These are phyloP conservation scores for Stichodactyla mertensii DNA, from an alignment of 64 coral and sea anemone species.

Conservation along the genomic window DNA sequence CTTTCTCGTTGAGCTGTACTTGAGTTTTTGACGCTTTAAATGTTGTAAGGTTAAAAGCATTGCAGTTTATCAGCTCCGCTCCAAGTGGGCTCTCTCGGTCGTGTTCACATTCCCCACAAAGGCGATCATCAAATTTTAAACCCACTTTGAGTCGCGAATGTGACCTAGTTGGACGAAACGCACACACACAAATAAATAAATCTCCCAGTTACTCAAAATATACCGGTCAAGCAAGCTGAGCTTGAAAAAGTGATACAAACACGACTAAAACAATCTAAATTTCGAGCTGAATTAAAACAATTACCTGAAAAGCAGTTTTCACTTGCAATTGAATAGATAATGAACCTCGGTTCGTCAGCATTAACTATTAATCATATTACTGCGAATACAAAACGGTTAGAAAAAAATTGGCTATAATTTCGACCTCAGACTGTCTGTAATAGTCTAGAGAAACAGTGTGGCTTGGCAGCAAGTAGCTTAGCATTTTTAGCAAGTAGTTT, in stretches of 20 bases:
- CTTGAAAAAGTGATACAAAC: neutral
- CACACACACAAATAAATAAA: neutral
- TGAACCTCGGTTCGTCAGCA: neutral
- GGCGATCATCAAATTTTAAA: neutral
- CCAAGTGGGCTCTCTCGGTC: neutral
- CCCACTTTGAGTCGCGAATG: neutral
- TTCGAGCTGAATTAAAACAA: neutral
- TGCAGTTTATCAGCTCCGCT: neutral
- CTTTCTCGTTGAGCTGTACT: neutral
- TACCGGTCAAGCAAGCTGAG: neutral
- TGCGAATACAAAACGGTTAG: neutral
- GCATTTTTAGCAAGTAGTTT: neutral
- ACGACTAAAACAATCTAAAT: constrained; percentile 2
- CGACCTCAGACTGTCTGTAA: neutral
- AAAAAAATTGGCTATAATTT: neutral
- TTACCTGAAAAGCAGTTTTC: neutral
- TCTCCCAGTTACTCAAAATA: neutral
- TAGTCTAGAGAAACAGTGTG: neutral
- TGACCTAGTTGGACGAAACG: neutral
- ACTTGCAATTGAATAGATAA: constrained; percentile 5
- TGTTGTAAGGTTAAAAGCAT: neutral
- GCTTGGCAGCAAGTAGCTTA: neutral
- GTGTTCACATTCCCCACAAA: neutral
- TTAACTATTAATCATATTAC: constrained; percentile 13
- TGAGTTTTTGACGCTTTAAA: neutral